These are phyloP conservation scores for Archocentrus centrarchus DNA, from an alignment of 2,113 vertebrate genomes.

Conservation along the genomic window DNA sequence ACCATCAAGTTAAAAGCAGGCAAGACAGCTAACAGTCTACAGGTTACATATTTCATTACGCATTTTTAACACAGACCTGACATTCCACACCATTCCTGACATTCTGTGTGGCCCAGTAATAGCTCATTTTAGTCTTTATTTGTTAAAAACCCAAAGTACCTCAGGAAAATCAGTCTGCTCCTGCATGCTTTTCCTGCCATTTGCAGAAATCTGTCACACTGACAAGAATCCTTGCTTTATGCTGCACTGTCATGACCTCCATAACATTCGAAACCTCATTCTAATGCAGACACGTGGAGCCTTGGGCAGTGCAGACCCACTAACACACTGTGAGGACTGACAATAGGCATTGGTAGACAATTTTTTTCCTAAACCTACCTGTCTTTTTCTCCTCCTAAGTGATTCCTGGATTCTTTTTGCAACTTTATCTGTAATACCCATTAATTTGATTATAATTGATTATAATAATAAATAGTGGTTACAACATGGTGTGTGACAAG, in stretches of 20 bases:
- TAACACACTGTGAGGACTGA: conserved; percentile 16
- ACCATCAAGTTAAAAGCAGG: conserved; percentile 17
- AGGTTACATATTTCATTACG: background rate
- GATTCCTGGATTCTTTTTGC: background rate
- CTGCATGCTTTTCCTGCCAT: background rate
- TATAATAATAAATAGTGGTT: background rate
- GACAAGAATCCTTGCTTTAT: conserved; percentile 7
- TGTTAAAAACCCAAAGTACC: conserved; percentile 16
- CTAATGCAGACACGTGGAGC: conserved; percentile 18
- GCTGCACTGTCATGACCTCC: conserved; percentile 1
- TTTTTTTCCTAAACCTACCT: background rate
- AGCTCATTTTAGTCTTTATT: conserved; percentile 3
- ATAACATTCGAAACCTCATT: conserved; percentile 31
- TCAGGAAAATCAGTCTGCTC: conserved; percentile 1
- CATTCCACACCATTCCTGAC: background rate
- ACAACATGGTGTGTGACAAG: background rate
- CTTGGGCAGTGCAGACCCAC: background rate
- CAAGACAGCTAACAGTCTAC: background rate
- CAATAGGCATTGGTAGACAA: background rate
- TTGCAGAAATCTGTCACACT: conserved; percentile 27
- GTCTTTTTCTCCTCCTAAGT: background rate
- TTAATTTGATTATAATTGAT: background rate
- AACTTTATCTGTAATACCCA: background rate
- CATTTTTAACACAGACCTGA: background rate
- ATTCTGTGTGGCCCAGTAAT: background rate